Base-by-base conservation (phyloP, 2,888 invertebrate species). In the Parochlus steinenii region DNA sequence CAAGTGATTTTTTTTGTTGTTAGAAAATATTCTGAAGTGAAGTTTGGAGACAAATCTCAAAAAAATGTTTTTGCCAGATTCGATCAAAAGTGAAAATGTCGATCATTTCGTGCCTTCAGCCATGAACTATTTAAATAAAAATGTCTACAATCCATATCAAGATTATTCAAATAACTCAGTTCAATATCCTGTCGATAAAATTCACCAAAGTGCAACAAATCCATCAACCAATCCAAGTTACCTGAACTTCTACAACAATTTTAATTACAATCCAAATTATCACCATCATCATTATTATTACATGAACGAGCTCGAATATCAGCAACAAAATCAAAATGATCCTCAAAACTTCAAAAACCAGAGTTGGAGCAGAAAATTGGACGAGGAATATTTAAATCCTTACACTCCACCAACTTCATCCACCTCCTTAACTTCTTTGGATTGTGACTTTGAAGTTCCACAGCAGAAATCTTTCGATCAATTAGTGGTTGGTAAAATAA, bases 241-340 rank as follows among this genome's bases (percentile, higher is more conserved):
- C 3, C 8, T 36, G 14, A 36, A 28, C 12, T 17, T 36, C 19
- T 36, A 36, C 24, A 36, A 36, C 30, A 36, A 36, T n/a, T n/a
- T n/a, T n/a, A n/a, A n/a, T 22, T 36, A 29, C 18, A 36, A 30
- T 24, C 36, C 36, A 20, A 36, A 36, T 23, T 36, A 12, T 24
- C 36, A 36, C 19, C 30, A 36, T 24, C 30, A 36, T 30, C 36
- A 36, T 12, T 30, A 30, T 24, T 36, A 36, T 10, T 36, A 36
- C 17, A 29, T 24, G 3, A 36, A 29, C 17, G 20, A 26, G 6
- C 20, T 15, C n/a, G 15, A 11, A n/a, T 27, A 34, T 20, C 30
- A 30, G 16, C 19, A 15, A 14, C 24, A 30, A 7, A 15, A 11
- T 20, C 31, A 31, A 22, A 5, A n/a, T n/a, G n/a, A n/a, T n/a